Evolutionary conservation across 2,888 invertebrate species (phyloP), one percentile per base, ranked within the genome.

Genomic region (Dynastes maya): DNA sequence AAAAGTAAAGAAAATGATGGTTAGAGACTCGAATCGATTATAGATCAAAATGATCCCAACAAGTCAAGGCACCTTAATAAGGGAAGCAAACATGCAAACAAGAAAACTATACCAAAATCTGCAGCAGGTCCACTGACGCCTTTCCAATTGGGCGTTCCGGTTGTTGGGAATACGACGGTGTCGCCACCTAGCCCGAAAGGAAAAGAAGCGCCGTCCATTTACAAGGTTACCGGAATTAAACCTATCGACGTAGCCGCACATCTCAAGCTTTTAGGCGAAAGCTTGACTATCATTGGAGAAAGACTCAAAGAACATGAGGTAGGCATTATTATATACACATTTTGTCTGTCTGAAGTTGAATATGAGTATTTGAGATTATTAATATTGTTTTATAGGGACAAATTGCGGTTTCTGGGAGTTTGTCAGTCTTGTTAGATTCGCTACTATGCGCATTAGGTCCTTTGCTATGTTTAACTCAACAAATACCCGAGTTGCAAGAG

Each of bases 181-280:
- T 88, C 89, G 5, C 88, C 88, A 5, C 87, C 88, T 4, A 88
- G 88, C 82, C 88, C 88, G 16, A 83, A 86, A 78, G 81, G 88
- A 5, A 88, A 87, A 80, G 88, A 89, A 13, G 64, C 80, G 0
- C 81, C 81, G 8, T 78, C 81, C 4, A 85, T 90, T 85, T 93
- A 91, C 87, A 93, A 93, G 87, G 92, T 93, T 32, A 91, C 93
- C 6, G 95, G 94, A 8, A 95, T 95, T 64, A 93, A 94, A 77
- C 95, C 97, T 0, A 93, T 96, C 0, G 98, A 98, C 88, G 95
- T 97, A 29, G 98, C 98, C 0, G 97, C 98, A 0, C 97, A 98
- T 88, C 91, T 98, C 9, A 95, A 97, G 75, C 90, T 98, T 78
- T 90, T 98, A 13, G 98, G 98, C 0, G 98, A 98, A 88, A 98